Evolutionary conservation across 1,140 invertebrate genomes (phyloP), one percentile per base, ranked within the genome.

Genomic region (Leptopilina clavipes): DNA sequence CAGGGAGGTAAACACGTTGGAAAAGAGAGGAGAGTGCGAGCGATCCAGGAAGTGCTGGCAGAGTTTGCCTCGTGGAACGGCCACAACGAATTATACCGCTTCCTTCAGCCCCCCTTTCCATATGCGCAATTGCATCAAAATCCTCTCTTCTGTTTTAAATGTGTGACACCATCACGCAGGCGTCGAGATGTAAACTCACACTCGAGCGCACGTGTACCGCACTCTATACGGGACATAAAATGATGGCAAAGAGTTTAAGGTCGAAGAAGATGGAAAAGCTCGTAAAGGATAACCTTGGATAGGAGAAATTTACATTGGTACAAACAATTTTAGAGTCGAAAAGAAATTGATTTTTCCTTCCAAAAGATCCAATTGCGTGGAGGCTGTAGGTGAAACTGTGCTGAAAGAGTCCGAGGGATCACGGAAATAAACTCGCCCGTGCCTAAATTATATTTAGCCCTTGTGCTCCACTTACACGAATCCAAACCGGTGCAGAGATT

Each of bases 31-130:
- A 1, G 14, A 8, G 52, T 40, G 19, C 22, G 48, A 72, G 3
- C 11, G 44, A 52, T 71, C 65, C 76, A 80, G 79, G 79, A 80
- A 80, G 74, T 75, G 37, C 48, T 31, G 70, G 22, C 11, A 19
- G 56, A 75, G 76, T 70, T n/a, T 43, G 40, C 70, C 73, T 59
- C 40, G 73, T 78, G 73, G 17, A 78, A 76, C 71, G 37, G 78
- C 59, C 72, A 76, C 54, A 76, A 72, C 52, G 71, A 48, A 22
- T 9, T 71, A 25, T 52, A 56, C 54, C 56, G 40, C 54, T 73
- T 75, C 74, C 79, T 75, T 31, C 25, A 31, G 12, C n/a, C 31
- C 37, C 19, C 73, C 76, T 75, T 31, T n/a, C 14, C 45, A 22
- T 48, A 48, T 73, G 71, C 71, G 71, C 71, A 31, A 48, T 73